Evolutionary conservation across 2,888 invertebrate species (phyloP), one percentile per base, ranked within the genome.

Genomic region (Lamellibrachia columna): DNA sequence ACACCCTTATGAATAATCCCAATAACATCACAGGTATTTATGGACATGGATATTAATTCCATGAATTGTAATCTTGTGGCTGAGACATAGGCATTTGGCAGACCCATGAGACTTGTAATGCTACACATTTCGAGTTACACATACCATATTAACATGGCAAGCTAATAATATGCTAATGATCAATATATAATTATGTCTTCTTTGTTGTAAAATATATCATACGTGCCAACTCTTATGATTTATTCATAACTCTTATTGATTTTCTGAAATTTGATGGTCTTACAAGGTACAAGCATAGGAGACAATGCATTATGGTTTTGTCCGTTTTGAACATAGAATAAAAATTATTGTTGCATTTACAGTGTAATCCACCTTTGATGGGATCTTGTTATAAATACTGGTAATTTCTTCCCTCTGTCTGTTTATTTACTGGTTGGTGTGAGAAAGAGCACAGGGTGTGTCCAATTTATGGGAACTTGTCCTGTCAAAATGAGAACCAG

Each of bases 1-100:
- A 75, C 75, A 75, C 75, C 7, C 75, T n/a, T 75, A 6, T 15
- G 75, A 6, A 75, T 75, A 75, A 75, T 75, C 75, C 75, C 75
- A n/a, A 6, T 22, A 75, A n/a, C 22, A 75, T 75, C 22, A 75
- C 6, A 75, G 75, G 6, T 75, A 75, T 75, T 75, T 75, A 22
- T 75, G 75, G 75, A 75, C n/a, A 75, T 75, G 15, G 75, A 75
- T 75, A 75, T 75, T 22, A 75, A 75, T 75, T 75, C 75, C 75
- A 75, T 75, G 75, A 75, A 75, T 75, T 22, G 22, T 75, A 75
- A 75, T 75, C 75, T 75, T 75, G 75, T 22, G 15, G 22, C 22
- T 75, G n/a, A 15, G 15, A 75, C 22, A 75, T 75, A 15, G 6
- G 15, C 22, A 75, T 15, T 75, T 75, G 4, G 22, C 22, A 75